Base-by-base conservation (phyloP, 1,140 invertebrate genomes). In the Diplogasteroides magnus region DNA sequence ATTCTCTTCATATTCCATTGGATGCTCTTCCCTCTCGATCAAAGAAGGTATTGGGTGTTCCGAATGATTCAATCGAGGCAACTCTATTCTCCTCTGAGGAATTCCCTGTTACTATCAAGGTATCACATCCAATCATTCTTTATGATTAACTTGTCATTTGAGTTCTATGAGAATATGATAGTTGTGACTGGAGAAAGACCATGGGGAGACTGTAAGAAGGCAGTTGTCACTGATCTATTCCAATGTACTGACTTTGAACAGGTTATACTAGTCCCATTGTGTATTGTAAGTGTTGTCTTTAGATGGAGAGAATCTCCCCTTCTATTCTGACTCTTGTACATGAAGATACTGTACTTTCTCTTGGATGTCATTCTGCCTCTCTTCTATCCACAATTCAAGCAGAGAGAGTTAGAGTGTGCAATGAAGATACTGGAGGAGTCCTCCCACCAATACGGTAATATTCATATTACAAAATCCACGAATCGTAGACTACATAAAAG, bases 111-210 rank as follows among this genome's bases (percentile, higher is more conserved):
- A 55, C 63, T 31, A 62, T 70, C 6, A 70, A 70, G 64, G 64
- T n/a, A n/a, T n/a, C n/a, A n/a, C n/a, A n/a, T n/a, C 29, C 14
- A 61, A 23, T 15, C 25, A 25, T 25, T 61, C 11, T 61, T 6
- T 6, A 61, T 6, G 59, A 61, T 6, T 26, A 23, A 6, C 25
- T 23, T 25, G 29, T 31, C 28, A 14, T 37, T 66, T 57, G 28
- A 66, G 60, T 62, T 70, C 13, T 67, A 67, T 31, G 68, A 70
- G 31, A 70, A 70, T 31, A 70, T 70, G 15, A 48, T 70, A 23
- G 55, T 67, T 31, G 64, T 70, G 27, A 62, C 58, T 27, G 29
- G 68, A 27, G 61, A 55, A 26, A 62, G 61, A 27, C 68, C 56
- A 60, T 70, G 68, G 68, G 15, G 68, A 15, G 13, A 23, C 23